Base-by-base conservation (phyloP, 2,113 vertebrate species). In the Bucco capensis region DNA sequence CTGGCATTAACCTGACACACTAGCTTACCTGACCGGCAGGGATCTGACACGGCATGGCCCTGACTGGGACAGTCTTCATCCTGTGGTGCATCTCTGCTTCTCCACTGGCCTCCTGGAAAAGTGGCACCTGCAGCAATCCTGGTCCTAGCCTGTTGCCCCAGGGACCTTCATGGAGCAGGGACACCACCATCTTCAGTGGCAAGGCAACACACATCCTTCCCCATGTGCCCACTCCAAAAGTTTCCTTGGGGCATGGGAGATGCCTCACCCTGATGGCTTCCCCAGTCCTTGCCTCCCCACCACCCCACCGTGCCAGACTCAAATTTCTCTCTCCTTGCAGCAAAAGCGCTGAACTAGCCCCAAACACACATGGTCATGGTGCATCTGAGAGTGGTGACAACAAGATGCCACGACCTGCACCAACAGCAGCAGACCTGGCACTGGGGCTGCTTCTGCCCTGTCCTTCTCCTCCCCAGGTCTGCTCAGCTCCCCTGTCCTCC, bases 201-300 rank as follows among this genome's bases (percentile, higher is more conserved):
- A 23, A 0, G 0, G 50, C 0, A 0, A 8, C 60, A 28, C 3
- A 0, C 5, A 1, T 51, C 53, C 24, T 57, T 54, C 42, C 42
- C 61, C 12, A 0, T 0, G 1, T 9, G 28, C 66, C 51, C 0
- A 0, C 40, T 46, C 73, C 64, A 8, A 8, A 65, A 56, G 17
- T 6, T 33, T 21, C 64, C 18, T 2, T 6, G 44, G 22, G 61
- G 58, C 2, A 3, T 2, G 5, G 86, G 76, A 72, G 30, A 51
- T 1, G 4, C 50, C n/a, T 57, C 3, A 6, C 16, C 69, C 37
- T 6, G 7, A 6, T 4, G 8, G 73, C 51, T 58, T 62, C 5
- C 6, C 38, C 4, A 4, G 8, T 49, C 71, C 0, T 1, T 37
- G 9, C 27, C 30, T 9, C 57, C 71, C 71, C 1, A 1, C 7